These are phyloP conservation scores for Perizoma affinitatum DNA, from an alignment of 2,888 invertebrate genomes.

Conservation along the genomic window DNA sequence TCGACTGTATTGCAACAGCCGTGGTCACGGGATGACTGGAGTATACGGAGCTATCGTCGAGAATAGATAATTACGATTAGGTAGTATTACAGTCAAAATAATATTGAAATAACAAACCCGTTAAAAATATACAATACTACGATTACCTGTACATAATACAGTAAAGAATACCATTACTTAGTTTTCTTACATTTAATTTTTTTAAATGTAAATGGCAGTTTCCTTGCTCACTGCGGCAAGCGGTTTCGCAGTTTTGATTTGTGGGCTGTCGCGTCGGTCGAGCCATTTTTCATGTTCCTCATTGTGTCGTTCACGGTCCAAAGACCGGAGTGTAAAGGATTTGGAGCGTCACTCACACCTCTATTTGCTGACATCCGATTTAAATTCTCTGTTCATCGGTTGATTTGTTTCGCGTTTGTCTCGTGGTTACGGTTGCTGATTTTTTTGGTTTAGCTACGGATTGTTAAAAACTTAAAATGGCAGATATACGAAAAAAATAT, in stretches of 20 bases:
- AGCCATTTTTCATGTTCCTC: conserved; percentile 73
- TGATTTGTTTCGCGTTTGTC: conserved; percentile 38
- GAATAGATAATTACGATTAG: no score
- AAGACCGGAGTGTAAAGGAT: conserved; percentile 51
- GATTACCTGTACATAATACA: no score
- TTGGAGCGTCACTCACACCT: conserved; percentile 57
- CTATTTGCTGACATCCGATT: conserved; percentile 46
- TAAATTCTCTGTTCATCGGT: conserved; percentile 49
- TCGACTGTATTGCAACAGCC: no score
- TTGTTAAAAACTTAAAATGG: neutral
- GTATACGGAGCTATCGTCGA: no score
- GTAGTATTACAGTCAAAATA: no score
- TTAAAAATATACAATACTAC: no score
- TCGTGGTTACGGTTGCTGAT: conserved; percentile 10
- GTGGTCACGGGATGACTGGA: no score
- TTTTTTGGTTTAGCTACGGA: conserved; percentile 1
- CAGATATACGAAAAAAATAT: no score
- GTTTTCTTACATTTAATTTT: no score
- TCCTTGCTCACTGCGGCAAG: conserved; percentile 40
- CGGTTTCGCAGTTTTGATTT: conserved; percentile 73
- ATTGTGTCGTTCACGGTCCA: conserved; percentile 67
- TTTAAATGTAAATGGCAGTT: no score
- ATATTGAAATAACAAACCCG: no score
- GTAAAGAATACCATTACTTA: no score
- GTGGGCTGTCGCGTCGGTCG: conserved; percentile 60